A percentile compares a stretch with the other conserved stretches of the same genome.
phyloP scores from a whole-genome alignment of 2,888 invertebrate genomes.

The Cheilosia urbana region DNA sequence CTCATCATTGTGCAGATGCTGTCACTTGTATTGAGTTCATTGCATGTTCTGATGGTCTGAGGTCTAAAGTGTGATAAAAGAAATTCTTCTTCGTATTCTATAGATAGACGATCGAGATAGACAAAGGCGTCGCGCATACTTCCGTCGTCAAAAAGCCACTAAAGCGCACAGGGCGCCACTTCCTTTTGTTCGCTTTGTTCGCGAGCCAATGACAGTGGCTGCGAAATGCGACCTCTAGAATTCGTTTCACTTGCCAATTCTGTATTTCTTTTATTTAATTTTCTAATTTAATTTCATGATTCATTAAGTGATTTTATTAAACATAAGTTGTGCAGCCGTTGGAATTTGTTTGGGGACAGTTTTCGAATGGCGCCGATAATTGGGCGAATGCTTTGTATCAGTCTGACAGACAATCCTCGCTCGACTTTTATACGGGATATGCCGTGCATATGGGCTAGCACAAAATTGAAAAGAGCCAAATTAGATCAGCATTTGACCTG shows the following conservation, averaged over 20 bases:
- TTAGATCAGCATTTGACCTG: not conserved
- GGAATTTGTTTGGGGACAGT: not conserved
- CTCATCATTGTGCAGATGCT: conserved; percentile 18
- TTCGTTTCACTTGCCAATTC: conserved; percentile 63
- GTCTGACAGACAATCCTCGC: conserved; percentile 21
- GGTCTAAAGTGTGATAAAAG: conserved; percentile 27
- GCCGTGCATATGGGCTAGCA: not conserved
- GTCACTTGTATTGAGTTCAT: conserved; percentile 49
- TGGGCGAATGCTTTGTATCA: conserved; percentile 43
- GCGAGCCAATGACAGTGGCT: conserved; percentile 58
- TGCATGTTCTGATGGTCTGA: conserved; percentile 11
- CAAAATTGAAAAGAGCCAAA: not conserved
- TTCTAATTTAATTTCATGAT: conserved; percentile 71
- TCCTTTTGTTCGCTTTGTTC: conserved; percentile 65
- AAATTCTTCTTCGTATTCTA: conserved; percentile 16
- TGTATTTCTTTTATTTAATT: conserved; percentile 17
- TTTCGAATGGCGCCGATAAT: conserved; percentile 58
- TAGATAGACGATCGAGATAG: conserved; percentile 35
- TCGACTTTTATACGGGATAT: not conserved
- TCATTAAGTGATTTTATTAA: conserved; percentile 66
- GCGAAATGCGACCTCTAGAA: conserved; percentile 61
- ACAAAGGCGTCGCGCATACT: conserved; percentile 57
- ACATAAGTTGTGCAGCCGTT: not conserved
- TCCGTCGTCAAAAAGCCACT: conserved; percentile 34
- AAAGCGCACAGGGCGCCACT: conserved; percentile 60